Base-by-base conservation (phyloP, 2,888 invertebrate species). In the Netelia fuscicornis region DNA sequence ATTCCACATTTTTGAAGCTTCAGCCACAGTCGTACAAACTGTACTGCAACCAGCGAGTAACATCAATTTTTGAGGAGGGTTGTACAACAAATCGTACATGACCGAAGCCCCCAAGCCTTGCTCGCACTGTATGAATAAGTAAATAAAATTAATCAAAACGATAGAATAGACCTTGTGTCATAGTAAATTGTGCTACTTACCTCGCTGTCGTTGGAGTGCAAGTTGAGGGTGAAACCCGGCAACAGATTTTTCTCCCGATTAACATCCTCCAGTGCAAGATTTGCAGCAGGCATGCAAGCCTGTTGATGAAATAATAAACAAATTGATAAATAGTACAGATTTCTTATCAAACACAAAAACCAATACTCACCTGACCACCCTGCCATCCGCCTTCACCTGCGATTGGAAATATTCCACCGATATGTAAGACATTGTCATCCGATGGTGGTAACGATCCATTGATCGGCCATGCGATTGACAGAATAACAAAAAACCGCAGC, bases 1-100 rank as follows among this genome's bases (percentile, higher is more conserved):
- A 95, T 99, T 99, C 99, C 99, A 99, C 98, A 99, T 99, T 95
- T 98, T 99, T 80, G 99, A 99, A 60, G 99, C 99, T 95, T 99
- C 99, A 1, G 99, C 99, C 13, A 99, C 99, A 64, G 99, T 99
- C 25, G 99, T 99, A 92, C 99, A 99, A 37, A 99, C 99, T 9
- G 99, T 99, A 90, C 99, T 99, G 94, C 99, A 99, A 75, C 99
- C 99, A 58, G 98, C 98, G 74, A 99, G 95, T 85, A 99, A 94
- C 95, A 99, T 97, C 91, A 99, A 95, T 95, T 99, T 99, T 93
- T 98, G 98, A 20, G 99, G 99, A 85, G 97, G 97, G 94, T 97
- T 98, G 95, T 99, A 99, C 88, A 99, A 96, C 86, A 99, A 95
- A 94, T 99, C 99, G 95, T 99, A 99, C 97, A 99, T 98, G 77